A percentile compares a stretch with the other conserved stretches of the same genome.
These are phyloP conservation scores for Hyposoter didymator DNA, from an alignment of 2,888 invertebrate species.

Conservation along the genomic window DNA sequence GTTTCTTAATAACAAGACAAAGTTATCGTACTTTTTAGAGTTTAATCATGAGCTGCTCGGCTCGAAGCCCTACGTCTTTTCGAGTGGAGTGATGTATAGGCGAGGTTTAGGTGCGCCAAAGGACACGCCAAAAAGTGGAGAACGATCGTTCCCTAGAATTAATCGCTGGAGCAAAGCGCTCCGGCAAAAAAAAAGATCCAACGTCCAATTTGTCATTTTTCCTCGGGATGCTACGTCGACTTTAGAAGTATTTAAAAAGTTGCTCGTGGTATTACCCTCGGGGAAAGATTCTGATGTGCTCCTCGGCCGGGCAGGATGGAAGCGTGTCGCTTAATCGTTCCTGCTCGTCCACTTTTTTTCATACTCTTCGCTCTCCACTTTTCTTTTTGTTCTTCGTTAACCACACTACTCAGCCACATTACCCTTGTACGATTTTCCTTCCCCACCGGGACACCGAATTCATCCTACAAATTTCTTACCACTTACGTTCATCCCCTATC, in stretches of 20 bases:
- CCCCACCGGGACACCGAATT: slow-evolving; percentile 60
- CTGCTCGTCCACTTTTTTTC: slow-evolving; percentile 54
- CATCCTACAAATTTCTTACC: slow-evolving; percentile 57
- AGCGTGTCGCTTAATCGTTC: slow-evolving; percentile 68
- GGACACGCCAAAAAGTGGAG: slow-evolving; percentile 40
- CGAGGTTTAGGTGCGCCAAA: neutral
- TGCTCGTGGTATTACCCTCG: slow-evolving; percentile 69
- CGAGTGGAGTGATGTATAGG: slow-evolving; percentile 34
- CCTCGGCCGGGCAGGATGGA: slow-evolving; percentile 46
- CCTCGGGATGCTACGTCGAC: slow-evolving; percentile 74
- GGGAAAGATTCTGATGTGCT: slow-evolving; percentile 49
- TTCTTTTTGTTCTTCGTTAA: slow-evolving; percentile 54
- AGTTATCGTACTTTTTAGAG: slow-evolving; percentile 70
- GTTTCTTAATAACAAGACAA: slow-evolving; percentile 67
- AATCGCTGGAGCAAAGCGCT: slow-evolving; percentile 55
- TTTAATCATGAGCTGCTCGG: slow-evolving; percentile 55
- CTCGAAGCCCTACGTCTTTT: slow-evolving; percentile 8
- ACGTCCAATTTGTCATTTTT: slow-evolving; percentile 82
- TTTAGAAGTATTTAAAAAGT: slow-evolving; percentile 84
- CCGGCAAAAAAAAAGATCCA: slow-evolving; percentile 40
- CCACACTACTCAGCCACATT: slow-evolving; percentile 44
- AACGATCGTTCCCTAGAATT: slow-evolving; percentile 67
- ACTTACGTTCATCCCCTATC: slow-evolving; percentile 45
- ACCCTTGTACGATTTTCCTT: slow-evolving; percentile 47
- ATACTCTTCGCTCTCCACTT: slow-evolving; percentile 10